A percentile compares a stretch with the other conserved stretches of the same genome.
These are phyloP conservation scores for Heliconius charithonia DNA, from an alignment of 2,888 invertebrate genomes.

Conservation along the genomic window DNA sequence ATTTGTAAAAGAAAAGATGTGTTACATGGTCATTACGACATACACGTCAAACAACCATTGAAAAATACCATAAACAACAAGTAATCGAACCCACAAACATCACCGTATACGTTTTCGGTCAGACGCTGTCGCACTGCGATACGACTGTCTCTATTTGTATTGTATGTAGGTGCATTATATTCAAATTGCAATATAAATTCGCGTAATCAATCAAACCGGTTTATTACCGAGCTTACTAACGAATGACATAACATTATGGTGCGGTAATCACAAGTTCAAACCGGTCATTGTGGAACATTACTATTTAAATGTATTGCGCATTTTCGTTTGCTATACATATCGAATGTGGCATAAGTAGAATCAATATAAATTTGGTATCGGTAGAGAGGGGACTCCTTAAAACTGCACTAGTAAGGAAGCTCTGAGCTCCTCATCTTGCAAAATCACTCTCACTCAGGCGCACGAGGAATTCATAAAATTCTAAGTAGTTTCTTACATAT, in stretches of 20 bases:
- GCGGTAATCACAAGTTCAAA: neutral
- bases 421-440: too few relatives aligned
- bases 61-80: too few relatives aligned
- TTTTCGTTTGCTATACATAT: neutral
- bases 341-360: too few relatives aligned
- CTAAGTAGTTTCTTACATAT: neutral
- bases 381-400: too few relatives aligned
- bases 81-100: neutral
- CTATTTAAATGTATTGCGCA: neutral
- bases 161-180: neutral
- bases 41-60: too few relatives aligned
- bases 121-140: neutral
- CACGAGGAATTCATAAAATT: too few relatives aligned
- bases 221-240: neutral
- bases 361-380: too few relatives aligned
- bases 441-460: too few relatives aligned
- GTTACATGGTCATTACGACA: too few relatives aligned
- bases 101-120: neutral
- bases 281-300: constrained; percentile 1
- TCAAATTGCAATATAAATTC: constrained; percentile 6
- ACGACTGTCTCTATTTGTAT: neutral
- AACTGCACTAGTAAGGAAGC: too few relatives aligned
- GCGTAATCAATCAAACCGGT: constrained; percentile 3
- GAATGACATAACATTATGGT: constrained; percentile 9
- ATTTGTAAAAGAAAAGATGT: too few relatives aligned